Conservation (phyloP, 2,888 invertebrate genomes). For the Meganola albula region DNA sequence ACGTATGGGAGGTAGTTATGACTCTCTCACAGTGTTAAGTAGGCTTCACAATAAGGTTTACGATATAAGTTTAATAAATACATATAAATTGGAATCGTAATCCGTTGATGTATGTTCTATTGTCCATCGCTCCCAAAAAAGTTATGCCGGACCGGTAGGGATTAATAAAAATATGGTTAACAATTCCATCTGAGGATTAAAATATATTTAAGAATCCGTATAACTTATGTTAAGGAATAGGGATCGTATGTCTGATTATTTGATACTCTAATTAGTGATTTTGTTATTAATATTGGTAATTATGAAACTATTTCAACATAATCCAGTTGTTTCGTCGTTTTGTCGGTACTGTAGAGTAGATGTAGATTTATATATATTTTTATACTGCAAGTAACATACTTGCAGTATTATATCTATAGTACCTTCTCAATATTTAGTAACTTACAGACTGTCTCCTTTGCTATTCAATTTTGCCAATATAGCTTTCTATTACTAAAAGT, state of each 20-base stretch:
- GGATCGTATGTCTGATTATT: constrained; percentile 7
- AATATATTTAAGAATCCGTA: constrained; percentile 33
- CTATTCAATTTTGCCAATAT: no score
- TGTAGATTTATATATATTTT: no score
- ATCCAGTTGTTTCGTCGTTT: no score
- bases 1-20: constrained; percentile 43
- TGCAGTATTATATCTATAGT: no score
- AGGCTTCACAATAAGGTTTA: constrained; percentile 54
- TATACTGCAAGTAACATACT: no score
- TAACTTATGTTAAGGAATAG: constrained; percentile 26
- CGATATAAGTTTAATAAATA: constrained; percentile 50
- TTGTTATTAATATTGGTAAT: no score
- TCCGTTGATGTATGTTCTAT: constrained; percentile 65
- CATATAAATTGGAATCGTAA: constrained; percentile 67
- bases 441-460: no score
- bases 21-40: constrained; percentile 55
- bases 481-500: no score
- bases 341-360: no score
- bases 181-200: constrained; percentile 49
- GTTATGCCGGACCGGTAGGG: constrained; percentile 40
- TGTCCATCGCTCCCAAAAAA: constrained; percentile 46
- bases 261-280: constrained; percentile 12
- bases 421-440: no score
- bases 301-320: no score
- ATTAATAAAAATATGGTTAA: constrained; percentile 65